Base-by-base conservation (phyloP, 2,888 invertebrate species). In the Onthophagus sagittarius region DNA sequence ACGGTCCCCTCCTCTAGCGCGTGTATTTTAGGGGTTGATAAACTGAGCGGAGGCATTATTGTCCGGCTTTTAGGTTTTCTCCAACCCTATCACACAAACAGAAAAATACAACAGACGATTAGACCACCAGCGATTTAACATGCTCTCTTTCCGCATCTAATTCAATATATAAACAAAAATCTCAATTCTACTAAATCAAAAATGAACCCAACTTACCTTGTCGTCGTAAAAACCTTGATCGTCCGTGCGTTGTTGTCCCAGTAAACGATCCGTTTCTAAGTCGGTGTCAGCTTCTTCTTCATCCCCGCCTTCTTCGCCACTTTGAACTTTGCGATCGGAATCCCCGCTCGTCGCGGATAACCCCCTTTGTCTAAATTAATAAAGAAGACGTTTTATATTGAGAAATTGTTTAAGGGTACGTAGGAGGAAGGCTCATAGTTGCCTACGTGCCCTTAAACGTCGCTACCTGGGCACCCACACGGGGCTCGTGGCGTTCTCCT, bases 201-300 rank as follows among this genome's bases (percentile, higher is more conserved):
- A 23, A 15, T 23, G 23, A 23, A 3, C 23, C 7, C 14, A 0
- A 80, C 81, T 83, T 81, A 93, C 92, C 89, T 95, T 95, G 78
- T 96, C 95, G 81, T 96, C 95, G 80, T 94, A 96, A 86, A 95
- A 96, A 75, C 95, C 95, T 84, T 95, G 94, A 84, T 96, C 96
- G 80, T 96, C 96, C n/a, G 95, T 93, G 78, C 96, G 88, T 85
- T 98, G 97, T 83, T 98, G 97, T 14, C 98, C 97, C 75, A 98
- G 89, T 76, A 98, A 87, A 80, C 98, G 89, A 85, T 98, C 98
- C n/a, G 98, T 98, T 87, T 98, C 98, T 79, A 98, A 90, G 85
- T 99, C 98, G 0, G 98, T 99, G 83, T 98, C 98, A 31, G 97
- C 96, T 86, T 96, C 96, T 83, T 93, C 94, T 83, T 82, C 82